Conservation (phyloP, 1,140 invertebrate species). For the Wiebesia pumilae region DNA sequence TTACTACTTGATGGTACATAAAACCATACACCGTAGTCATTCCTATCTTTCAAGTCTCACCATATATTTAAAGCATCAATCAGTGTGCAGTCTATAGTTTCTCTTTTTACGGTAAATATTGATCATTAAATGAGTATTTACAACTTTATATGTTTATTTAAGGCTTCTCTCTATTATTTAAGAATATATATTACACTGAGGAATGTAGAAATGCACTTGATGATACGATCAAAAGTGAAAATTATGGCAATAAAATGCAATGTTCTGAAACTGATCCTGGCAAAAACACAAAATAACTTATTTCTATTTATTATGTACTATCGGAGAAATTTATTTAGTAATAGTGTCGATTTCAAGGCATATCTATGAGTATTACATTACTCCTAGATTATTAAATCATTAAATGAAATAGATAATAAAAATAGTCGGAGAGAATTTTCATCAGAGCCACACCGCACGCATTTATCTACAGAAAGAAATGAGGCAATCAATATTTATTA, state of each 20-base stretch:
- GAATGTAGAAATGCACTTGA: background rate
- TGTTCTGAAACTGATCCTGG: background rate
- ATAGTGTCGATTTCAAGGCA: too few species aligned
- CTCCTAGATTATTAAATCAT: too few species aligned
- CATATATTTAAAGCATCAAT: constrained; percentile 6
- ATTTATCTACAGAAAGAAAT: too few species aligned
- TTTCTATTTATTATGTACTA: background rate
- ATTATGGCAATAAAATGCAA: background rate
- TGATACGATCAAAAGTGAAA: background rate
- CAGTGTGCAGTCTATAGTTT: background rate
- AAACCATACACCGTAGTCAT: constrained; percentile 23
- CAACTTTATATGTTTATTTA: too few species aligned
- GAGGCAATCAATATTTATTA: too few species aligned
- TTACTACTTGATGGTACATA: constrained; percentile 40
- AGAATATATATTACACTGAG: too few species aligned
- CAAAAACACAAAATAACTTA: background rate
- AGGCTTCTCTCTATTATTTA: too few species aligned
- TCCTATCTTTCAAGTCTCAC: background rate
- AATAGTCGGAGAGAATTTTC: too few species aligned
- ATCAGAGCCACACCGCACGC: too few species aligned
- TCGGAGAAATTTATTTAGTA: too few species aligned
- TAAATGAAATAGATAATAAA: too few species aligned
- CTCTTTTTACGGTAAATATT: constrained; percentile 1
- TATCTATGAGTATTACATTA: too few species aligned
- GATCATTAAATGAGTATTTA: background rate